Percentiles rank a stretch among this genome's conserved stretches.
Evolutionary conservation across 2,888 invertebrate genomes (phyloP).

Genomic region (Zaprionus lineosus): DNA sequence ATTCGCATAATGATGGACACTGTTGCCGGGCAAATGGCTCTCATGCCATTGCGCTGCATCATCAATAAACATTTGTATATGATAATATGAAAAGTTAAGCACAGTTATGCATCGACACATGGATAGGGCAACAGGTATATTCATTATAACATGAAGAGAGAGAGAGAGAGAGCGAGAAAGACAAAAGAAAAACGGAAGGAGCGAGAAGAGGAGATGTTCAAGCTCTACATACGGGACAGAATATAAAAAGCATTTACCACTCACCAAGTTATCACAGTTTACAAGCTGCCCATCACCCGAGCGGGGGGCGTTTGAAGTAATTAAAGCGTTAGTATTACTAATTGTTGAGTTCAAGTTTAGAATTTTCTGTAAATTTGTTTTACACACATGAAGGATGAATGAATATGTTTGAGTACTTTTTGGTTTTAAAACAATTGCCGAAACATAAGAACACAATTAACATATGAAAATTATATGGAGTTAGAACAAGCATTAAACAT

Average conservation of each 20-base stretch:
- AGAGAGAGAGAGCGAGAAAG: conserved; percentile 4
- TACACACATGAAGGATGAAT: conserved; percentile 39
- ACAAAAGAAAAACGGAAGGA: conserved; percentile 31
- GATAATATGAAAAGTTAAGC: no score
- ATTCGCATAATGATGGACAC: conserved; percentile 85
- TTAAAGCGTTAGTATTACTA: conserved; percentile 79
- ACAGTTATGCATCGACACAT: no score
- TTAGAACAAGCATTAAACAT: neutral
- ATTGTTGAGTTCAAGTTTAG: conserved; percentile 76
- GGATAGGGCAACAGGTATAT: neutral
- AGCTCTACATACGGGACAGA: no score
- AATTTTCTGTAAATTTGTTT: conserved; percentile 81
- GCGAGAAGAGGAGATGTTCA: conserved; percentile 20
- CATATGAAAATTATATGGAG: conserved; percentile 41
- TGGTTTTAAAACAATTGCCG: neutral
- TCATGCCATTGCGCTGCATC: conserved; percentile 85
- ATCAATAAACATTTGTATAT: conserved; percentile 3
- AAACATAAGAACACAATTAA: conserved; percentile 16
- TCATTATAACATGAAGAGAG: conserved; percentile 1
- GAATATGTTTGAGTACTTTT: conserved; percentile 7
- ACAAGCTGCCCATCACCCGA: conserved; percentile 82
- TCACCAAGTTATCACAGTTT: conserved; percentile 83
- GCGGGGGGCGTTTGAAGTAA: conserved; percentile 79
- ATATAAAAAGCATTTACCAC: conserved; percentile 64
- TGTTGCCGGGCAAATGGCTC: conserved; percentile 86